A percentile compares a stretch with the other conserved stretches of the same genome.
Conservation (phyloP, 2,113 vertebrate species). For the Apteryx owenii region DNA sequence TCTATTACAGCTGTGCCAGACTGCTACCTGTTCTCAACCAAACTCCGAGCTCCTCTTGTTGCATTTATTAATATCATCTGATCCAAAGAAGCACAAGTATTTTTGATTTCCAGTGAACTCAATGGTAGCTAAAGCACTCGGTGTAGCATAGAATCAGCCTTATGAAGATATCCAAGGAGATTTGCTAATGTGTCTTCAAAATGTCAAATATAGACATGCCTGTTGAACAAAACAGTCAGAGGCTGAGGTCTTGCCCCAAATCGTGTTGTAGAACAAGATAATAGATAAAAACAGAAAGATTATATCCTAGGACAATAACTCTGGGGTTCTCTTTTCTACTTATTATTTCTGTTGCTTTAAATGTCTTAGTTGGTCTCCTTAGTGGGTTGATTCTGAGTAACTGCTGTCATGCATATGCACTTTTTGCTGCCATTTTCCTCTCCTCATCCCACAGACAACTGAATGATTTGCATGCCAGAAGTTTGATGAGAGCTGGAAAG, state of each 20-base stretch:
- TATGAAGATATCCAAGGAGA: background rate
- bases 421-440: conserved; percentile 9
- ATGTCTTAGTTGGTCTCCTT: background rate
- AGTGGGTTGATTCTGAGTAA: background rate
- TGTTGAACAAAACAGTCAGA: background rate
- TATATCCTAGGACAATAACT: background rate
- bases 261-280: background rate
- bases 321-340: background rate
- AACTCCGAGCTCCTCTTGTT: background rate
- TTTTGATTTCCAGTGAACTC: background rate
- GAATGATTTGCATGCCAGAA: conserved; percentile 29
- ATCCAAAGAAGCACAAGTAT: background rate
- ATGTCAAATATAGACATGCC: background rate
- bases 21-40: conserved; percentile 20
- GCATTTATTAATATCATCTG: background rate
- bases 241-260: background rate
- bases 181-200: background rate
- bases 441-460: background rate
- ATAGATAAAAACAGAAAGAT: background rate
- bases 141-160: background rate
- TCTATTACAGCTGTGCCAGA: background rate
- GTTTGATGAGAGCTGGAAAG: conserved; percentile 38
- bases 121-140: background rate
- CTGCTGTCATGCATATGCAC: background rate
- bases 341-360: background rate